Conservation (phyloP, 2,797 vertebrate species). For the Sphaeramia orbicularis region DNA sequence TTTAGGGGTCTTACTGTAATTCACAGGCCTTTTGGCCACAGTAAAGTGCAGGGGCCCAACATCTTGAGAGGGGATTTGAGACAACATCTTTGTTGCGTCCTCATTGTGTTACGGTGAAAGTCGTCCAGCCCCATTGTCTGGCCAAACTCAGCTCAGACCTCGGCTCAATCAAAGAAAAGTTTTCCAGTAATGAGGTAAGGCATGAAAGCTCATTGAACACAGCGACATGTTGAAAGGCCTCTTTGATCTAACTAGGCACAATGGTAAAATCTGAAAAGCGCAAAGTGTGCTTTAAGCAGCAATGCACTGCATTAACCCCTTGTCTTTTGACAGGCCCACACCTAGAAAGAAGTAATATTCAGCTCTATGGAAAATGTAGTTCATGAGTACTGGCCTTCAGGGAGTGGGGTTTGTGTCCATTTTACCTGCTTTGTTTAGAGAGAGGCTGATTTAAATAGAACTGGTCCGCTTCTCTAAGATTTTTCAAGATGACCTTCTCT, state of each 20-base stretch:
- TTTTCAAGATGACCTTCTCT: slow-evolving; percentile 11
- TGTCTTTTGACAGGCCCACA: slow-evolving; percentile 83
- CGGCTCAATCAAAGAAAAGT: slow-evolving; percentile 84
- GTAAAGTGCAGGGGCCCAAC: slow-evolving; percentile 64
- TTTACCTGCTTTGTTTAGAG: slow-evolving; percentile 57
- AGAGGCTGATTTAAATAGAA: slow-evolving; percentile 14
- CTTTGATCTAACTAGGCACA: slow-evolving; percentile 83
- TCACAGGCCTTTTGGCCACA: slow-evolving; percentile 62
- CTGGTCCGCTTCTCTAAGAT: slow-evolving; percentile 22
- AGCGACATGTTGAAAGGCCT: slow-evolving; percentile 76
- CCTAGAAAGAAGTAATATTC: slow-evolving; percentile 80
- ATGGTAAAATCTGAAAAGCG: slow-evolving; percentile 85
- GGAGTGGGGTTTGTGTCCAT: slow-evolving; percentile 42
- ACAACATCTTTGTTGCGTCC: slow-evolving; percentile 83
- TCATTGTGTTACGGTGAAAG: slow-evolving; percentile 82
- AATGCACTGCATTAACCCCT: slow-evolving; percentile 79
- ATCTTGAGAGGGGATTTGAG: slow-evolving; percentile 85
- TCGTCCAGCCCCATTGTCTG: slow-evolving; percentile 82
- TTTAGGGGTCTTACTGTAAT: slow-evolving; percentile 83
- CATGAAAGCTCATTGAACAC: slow-evolving; percentile 81
- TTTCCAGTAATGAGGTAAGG: slow-evolving; percentile 85
- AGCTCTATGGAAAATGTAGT: slow-evolving; percentile 64
- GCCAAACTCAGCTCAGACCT: slow-evolving; percentile 75
- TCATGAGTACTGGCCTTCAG: slow-evolving; percentile 61
- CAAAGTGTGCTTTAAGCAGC: slow-evolving; percentile 83